Base-by-base conservation (phyloP, 2,888 invertebrate genomes). In the Tuta absoluta region DNA sequence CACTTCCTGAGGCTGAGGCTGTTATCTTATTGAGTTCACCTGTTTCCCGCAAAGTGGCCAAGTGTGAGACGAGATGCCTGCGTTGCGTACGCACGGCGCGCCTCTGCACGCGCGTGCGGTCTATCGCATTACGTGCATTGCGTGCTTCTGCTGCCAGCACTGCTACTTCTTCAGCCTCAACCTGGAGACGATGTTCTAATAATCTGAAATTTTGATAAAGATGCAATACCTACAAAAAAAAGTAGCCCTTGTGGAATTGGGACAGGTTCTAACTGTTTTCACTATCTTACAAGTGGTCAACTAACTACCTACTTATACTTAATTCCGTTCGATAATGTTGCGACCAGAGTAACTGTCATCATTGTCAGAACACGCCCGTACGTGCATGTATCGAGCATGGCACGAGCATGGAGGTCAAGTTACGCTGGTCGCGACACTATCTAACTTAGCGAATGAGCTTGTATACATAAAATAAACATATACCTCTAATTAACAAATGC, bases 141-240 rank as follows among this genome's bases (percentile, higher is more conserved):
- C 86, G 82, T 66, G 86, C 86, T 68, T 91, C 91, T 0, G 86
- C 81, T 11, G 87, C 88, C 59, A 91, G 72, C 0, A 91, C 80
- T 0, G 83, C 78, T 63, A 91, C 87, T 63, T 89, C 89, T 1
- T 83, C 81, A 0, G 91, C 89, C 65, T 91, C 91, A 2, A 78
- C 79, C 65, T 87, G 86, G 21, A 91, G 64, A 0, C 86, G 86
- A 2, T 83, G 83, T 67, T 91, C 90, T 51, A 91, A 67, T 24
- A 86, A 83, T 23, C 91, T 89, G 56, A 0, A 59, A 63, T 24
- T 51, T 51, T 49, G 10, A 19, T 17, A 17, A n/a, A n/a, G 4
- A 3, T n/a, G 4, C 14, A 2, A 8, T 45, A 45, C n/a, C n/a
- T 45, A 14, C 14, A 45, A 45, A 45, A 8, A 2, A 17, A 3